Evolutionary conservation across 2,113 vertebrate genomes (phyloP).

Genomic region (Genyomyrus donnyi): DNA sequence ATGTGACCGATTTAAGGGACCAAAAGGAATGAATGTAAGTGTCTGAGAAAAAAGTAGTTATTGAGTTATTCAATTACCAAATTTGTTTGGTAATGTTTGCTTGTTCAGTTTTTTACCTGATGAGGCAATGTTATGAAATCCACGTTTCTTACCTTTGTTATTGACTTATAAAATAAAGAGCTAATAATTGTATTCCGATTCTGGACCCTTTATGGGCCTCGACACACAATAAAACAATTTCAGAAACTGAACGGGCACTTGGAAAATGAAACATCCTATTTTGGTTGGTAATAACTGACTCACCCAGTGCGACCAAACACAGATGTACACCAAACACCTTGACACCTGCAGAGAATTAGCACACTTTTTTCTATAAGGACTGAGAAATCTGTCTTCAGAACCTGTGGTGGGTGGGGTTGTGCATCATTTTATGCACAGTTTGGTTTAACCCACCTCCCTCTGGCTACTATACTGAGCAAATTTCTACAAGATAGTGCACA

Average conservation of each 20-base stretch:
- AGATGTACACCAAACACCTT: neutral
- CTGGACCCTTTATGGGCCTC: neutral
- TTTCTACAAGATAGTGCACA: neutral
- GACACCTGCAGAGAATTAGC: neutral
- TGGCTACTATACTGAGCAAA: neutral
- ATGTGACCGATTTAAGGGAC: neutral
- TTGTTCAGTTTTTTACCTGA: neutral
- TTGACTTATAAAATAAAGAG: neutral
- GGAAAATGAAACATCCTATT: neutral
- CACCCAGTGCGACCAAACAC: neutral
- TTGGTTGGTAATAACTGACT: neutral
- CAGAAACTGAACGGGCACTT: neutral
- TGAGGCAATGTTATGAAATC: neutral
- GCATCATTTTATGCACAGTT: neutral
- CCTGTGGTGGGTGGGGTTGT: neutral
- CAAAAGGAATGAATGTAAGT: neutral
- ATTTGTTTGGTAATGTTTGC: neutral
- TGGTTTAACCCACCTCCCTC: neutral
- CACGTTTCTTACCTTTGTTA: neutral
- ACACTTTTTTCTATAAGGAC: neutral
- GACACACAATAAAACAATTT: neutral
- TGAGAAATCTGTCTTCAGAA: neutral
- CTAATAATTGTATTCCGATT: neutral
- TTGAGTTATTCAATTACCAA: too few species aligned
- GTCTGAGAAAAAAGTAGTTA: too few species aligned